Percentiles rank a stretch among this genome's conserved stretches.
phyloP scores from a whole-genome alignment of 2,888 invertebrate genomes.

The Drosophila kambysellisi region DNA sequence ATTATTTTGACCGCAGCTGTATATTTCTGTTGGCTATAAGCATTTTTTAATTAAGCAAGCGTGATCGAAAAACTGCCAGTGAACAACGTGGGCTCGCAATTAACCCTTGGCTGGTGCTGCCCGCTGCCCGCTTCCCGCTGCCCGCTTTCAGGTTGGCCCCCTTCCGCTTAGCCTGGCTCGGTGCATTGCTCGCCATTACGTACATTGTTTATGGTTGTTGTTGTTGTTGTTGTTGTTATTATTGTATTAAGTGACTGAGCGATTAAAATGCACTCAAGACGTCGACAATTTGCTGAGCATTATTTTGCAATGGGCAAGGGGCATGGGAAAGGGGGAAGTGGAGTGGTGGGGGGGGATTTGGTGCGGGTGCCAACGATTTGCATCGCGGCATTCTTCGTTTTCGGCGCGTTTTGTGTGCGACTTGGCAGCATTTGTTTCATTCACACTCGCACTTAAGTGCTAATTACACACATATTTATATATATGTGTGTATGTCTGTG shows the following conservation, averaged over 20 bases:
- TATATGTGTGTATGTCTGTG: not conserved
- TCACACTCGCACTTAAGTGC: conserved; percentile 45
- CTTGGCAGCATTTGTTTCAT: conserved; percentile 24
- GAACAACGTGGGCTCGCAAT: conserved; percentile 71
- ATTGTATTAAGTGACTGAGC: conserved; percentile 38
- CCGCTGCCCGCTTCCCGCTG: not conserved
- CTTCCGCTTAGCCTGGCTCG: not conserved
- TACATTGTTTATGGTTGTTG: conserved; percentile 28
- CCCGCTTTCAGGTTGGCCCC: not conserved
- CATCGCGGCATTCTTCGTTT: conserved; percentile 15
- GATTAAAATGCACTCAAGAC: conserved; percentile 75
- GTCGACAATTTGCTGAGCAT: conserved; percentile 56
- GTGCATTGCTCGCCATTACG: conserved; percentile 17
- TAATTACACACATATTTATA: conserved; percentile 55
- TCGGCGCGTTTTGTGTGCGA: conserved; percentile 49
- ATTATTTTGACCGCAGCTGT: not conserved
- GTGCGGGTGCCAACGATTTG: not conserved
- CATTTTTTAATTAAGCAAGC: conserved; percentile 66
- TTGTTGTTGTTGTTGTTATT: conserved; percentile 17
- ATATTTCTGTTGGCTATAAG: conserved; percentile 20
- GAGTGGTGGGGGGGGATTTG: not conserved
- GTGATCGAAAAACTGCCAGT: conserved; percentile 36
- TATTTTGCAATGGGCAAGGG: conserved; percentile 4
- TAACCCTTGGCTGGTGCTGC: conserved; percentile 61
- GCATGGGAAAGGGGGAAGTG: not conserved